Conservation (phyloP, 2,797 vertebrate genomes). For the Pogoniulus pusillus region DNA sequence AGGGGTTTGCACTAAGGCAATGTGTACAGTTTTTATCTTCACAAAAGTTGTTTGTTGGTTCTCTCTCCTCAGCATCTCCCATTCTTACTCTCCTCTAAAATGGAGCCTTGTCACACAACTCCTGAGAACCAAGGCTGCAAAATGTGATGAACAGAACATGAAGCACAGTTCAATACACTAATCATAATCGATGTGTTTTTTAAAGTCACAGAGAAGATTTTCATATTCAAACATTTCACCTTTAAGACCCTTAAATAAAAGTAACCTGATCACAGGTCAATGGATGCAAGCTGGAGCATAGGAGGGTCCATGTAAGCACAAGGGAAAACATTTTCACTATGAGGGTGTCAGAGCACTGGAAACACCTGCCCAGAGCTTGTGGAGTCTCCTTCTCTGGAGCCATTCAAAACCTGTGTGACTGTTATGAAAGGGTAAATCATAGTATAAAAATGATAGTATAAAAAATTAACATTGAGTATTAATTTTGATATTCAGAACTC, state of each 20-base stretch:
- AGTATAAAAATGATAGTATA: too few species aligned
- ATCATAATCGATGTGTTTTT: not conserved
- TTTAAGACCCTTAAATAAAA: not conserved
- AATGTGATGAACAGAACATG: not conserved
- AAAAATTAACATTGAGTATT: too few species aligned
- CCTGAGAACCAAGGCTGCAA: not conserved
- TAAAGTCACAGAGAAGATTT: not conserved
- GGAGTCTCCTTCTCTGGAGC: too few species aligned
- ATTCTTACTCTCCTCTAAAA: not conserved
- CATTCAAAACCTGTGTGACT: too few species aligned
- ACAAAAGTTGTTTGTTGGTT: not conserved
- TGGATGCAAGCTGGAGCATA: too few species aligned
- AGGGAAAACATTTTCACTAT: too few species aligned
- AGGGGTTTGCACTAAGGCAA: not conserved
- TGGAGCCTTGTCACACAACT: not conserved
- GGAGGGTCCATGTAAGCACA: too few species aligned
- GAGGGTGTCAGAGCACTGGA: too few species aligned
- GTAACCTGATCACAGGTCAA: too few species aligned
- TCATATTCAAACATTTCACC: not conserved
- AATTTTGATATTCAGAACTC: too few species aligned
- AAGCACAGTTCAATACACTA: not conserved
- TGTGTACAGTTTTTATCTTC: not conserved
- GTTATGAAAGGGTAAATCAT: too few species aligned
- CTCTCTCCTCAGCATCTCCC: not conserved
- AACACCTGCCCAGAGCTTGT: too few species aligned